Percentiles rank a stretch among this genome's conserved stretches.
Conservation (phyloP, 2,113 vertebrate species). For the Dasyurus viverrinus region DNA sequence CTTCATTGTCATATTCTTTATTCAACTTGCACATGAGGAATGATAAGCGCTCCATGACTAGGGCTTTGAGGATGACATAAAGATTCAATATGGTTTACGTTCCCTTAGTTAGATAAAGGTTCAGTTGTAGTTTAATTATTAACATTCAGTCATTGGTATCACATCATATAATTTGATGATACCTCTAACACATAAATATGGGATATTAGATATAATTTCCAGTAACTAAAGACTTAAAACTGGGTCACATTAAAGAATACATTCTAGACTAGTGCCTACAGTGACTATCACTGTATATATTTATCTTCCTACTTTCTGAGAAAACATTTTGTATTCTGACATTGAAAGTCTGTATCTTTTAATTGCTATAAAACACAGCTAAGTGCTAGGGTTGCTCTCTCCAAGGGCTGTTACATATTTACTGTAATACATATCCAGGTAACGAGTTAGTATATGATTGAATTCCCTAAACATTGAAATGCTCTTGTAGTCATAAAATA, state of each 20-base stretch:
- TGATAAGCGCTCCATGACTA: background rate
- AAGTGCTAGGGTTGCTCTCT: background rate
- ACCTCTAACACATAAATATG: background rate
- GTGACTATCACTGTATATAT: background rate
- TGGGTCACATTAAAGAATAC: background rate
- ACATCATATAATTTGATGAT: background rate
- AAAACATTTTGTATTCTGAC: slow-evolving; percentile 8
- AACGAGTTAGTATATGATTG: background rate
- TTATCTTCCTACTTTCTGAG: slow-evolving; percentile 8
- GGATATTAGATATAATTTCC: background rate
- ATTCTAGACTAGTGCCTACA: background rate
- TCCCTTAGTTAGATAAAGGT: background rate
- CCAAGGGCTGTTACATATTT: background rate
- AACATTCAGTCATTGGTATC: background rate
- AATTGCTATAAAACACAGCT: slow-evolving; percentile 5
- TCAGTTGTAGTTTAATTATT: background rate
- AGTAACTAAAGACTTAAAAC: background rate
- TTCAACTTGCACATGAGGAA: background rate
- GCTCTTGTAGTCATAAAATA: background rate
- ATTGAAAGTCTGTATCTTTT: background rate
- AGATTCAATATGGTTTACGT: background rate
- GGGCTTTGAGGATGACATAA: background rate
- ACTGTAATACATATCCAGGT: slow-evolving; percentile 4
- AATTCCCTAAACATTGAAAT: slow-evolving; percentile 17
- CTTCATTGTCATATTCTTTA: background rate